Evolutionary conservation across 1,140 invertebrate genomes (phyloP).

Genomic region (Plectrocnemia conspersa): DNA sequence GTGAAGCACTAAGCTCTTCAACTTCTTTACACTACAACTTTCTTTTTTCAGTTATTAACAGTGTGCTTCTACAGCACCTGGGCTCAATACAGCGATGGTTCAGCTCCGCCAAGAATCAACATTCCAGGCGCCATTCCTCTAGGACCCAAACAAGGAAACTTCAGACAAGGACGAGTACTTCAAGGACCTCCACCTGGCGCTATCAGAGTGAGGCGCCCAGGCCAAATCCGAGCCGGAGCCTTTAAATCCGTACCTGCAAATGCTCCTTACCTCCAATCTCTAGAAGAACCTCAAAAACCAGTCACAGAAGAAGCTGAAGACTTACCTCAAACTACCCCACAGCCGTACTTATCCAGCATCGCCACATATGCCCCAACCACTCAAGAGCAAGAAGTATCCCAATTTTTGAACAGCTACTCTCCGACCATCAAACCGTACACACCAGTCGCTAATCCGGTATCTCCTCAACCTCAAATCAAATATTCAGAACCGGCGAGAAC

Average conservation of each 20-base stretch:
- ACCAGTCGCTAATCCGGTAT: slow-evolving; percentile 41
- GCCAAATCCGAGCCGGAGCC: slow-evolving; percentile 46
- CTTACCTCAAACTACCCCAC: slow-evolving; percentile 39
- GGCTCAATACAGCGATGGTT: slow-evolving; percentile 47
- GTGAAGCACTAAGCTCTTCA: not conserved
- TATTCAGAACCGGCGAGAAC: slow-evolving; percentile 41
- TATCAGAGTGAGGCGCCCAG: slow-evolving; percentile 49
- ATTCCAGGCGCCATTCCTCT: slow-evolving; percentile 59
- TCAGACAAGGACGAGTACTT: slow-evolving; percentile 46
- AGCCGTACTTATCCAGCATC: slow-evolving; percentile 25
- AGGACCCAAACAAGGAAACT: slow-evolving; percentile 41
- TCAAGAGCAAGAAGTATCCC: slow-evolving; percentile 45
- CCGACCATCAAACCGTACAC: slow-evolving; percentile 46
- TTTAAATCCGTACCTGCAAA: slow-evolving; percentile 53
- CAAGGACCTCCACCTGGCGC: slow-evolving; percentile 37
- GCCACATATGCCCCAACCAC: slow-evolving; percentile 39
- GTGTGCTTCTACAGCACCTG: slow-evolving; percentile 47
- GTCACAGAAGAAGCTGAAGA: slow-evolving; percentile 56
- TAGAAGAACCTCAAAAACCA: slow-evolving; percentile 53
- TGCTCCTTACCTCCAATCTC: slow-evolving; percentile 47
- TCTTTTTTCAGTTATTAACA: slow-evolving; percentile 47
- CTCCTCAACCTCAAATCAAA: slow-evolving; percentile 39
- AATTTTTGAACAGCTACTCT: slow-evolving; percentile 43
- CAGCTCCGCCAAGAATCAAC: slow-evolving; percentile 51
- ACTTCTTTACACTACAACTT: slow-evolving; percentile 1